Percentiles rank a stretch among this genome's conserved stretches.
Evolutionary conservation across 2,797 vertebrate species (phyloP).

Genomic region (Chiloscyllium punctatum): DNA sequence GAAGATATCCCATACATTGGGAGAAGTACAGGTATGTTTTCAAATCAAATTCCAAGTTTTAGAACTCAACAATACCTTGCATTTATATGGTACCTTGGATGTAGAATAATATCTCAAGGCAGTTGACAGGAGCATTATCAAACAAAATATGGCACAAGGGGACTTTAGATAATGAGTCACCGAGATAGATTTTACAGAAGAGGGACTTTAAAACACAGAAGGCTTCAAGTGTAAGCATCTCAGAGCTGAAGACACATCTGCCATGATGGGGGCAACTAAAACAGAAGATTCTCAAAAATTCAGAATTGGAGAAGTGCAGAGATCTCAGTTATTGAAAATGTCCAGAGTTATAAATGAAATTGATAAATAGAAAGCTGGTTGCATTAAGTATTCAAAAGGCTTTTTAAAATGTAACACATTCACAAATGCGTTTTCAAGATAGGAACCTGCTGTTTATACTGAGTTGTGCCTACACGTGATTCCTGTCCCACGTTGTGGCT

Average conservation of each 20-base stretch:
- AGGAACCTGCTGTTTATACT: background rate
- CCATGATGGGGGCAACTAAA: background rate
- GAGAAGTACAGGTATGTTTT: background rate
- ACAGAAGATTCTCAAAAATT: background rate
- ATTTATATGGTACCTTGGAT: background rate
- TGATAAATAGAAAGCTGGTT: background rate
- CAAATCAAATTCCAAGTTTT: background rate
- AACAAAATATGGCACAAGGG: background rate
- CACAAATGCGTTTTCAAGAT: background rate
- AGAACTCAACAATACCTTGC: background rate
- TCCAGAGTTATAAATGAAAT: background rate
- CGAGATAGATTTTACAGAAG: background rate
- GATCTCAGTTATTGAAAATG: background rate
- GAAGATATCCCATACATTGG: background rate
- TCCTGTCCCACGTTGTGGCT: background rate
- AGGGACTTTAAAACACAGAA: background rate
- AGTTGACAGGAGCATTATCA: background rate
- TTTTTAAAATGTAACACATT: background rate
- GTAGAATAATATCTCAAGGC: background rate
- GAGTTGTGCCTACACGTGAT: background rate
- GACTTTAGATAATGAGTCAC: background rate
- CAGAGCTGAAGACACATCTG: background rate
- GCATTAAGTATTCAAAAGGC: background rate
- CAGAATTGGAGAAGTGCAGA: background rate
- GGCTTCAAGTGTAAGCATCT: background rate